A percentile compares a stretch with the other conserved stretches of the same genome.
These are phyloP conservation scores for Caenorhabditis becei DNA, from an alignment of 2,888 invertebrate species.

Conservation along the genomic window DNA sequence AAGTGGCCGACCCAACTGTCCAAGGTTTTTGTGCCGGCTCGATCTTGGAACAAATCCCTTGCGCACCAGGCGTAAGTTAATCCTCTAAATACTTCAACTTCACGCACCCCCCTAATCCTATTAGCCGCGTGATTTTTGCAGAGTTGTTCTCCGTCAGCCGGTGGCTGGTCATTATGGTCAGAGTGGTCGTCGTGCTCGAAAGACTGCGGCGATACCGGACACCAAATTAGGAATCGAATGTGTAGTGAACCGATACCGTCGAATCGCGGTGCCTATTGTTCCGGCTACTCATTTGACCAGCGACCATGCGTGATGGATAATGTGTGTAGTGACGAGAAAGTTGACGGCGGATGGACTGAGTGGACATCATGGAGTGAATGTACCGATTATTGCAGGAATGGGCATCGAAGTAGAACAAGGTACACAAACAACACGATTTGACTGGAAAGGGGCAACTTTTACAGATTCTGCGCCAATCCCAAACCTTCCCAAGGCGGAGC, in stretches of 20 bases:
- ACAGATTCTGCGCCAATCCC: constrained; percentile 79
- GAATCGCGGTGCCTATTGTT: constrained; percentile 81
- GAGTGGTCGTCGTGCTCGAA: constrained; percentile 78
- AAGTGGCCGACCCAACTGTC: constrained; percentile 75
- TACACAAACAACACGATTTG: too few relatives aligned
- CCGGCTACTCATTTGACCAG: constrained; percentile 81
- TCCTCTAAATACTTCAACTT: background rate
- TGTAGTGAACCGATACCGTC: constrained; percentile 80
- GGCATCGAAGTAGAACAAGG: constrained; percentile 79
- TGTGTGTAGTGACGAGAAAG: constrained; percentile 60
- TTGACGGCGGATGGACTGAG: constrained; percentile 79
- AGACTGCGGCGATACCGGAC: constrained; percentile 77
- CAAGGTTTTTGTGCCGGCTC: constrained; percentile 80
- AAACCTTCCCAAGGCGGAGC: constrained; percentile 78
- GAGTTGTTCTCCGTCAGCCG: constrained; percentile 66
- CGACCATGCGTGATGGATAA: constrained; percentile 70
- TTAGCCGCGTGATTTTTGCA: constrained; percentile 31
- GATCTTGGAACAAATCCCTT: constrained; percentile 76
- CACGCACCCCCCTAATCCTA: constrained; percentile 6
- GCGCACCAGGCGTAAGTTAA: constrained; percentile 66
- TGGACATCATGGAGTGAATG: constrained; percentile 79
- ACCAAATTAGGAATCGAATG: constrained; percentile 81
- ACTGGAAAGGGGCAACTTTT: too few relatives aligned
- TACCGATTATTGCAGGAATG: constrained; percentile 77
- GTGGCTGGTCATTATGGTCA: constrained; percentile 80